Evolutionary conservation across 2,797 vertebrate genomes (phyloP).

Genomic region (Falco novaeseelandiae): DNA sequence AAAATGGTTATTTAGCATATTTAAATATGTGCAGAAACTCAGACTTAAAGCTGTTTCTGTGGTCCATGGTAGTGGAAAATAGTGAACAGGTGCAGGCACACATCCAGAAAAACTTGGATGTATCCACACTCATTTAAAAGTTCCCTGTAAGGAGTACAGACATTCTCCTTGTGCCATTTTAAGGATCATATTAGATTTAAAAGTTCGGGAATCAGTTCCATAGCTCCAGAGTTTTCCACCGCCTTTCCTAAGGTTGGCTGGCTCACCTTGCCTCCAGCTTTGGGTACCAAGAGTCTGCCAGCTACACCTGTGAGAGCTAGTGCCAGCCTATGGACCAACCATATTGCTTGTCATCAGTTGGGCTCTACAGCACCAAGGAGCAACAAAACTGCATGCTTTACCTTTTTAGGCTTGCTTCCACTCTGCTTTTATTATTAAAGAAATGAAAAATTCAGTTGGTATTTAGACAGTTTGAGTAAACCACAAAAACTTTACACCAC

Average conservation of each 20-base stretch:
- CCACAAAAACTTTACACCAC: neutral
- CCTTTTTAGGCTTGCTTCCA: neutral
- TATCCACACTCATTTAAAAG: neutral
- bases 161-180: neutral
- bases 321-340: neutral
- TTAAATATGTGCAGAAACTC: neutral
- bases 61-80: neutral
- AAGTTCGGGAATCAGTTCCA: neutral
- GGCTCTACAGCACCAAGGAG: neutral
- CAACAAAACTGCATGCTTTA: neutral
- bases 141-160: neutral
- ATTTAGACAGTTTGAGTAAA: neutral
- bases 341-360: neutral
- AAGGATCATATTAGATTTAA: neutral
- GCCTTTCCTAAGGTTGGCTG: neutral
- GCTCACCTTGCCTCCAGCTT: neutral
- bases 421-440: neutral
- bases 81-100: neutral
- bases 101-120: neutral
- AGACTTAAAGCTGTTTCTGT: neutral
- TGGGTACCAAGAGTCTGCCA: neutral
- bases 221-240: neutral
- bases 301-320: neutral
- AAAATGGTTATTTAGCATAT: neutral
- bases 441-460: neutral